Evolutionary conservation across 2,113 vertebrate genomes (phyloP), one percentile per base, ranked within the genome.

Genomic region (Pycnonotus jocosus): DNA sequence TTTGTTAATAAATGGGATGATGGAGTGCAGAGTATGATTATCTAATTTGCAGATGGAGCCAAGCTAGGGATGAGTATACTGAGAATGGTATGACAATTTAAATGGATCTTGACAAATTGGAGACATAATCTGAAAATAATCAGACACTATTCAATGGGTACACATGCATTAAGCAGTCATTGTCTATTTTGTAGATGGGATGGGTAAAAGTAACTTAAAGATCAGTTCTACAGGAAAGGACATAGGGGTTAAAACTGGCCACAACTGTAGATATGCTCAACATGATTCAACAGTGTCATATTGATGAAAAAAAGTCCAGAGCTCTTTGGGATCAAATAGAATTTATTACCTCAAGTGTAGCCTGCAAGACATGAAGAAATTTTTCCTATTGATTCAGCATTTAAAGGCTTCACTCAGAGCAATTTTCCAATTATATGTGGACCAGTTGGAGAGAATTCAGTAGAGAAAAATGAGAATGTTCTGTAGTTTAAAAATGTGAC

Each of bases 381-480:
- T 42, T 58, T 87, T 85, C 87, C 44, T 79, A 96, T 95, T 81
- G 93, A 91, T 92, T 87, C 69, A 89, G 22, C 69, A 92, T 87
- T 95, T 92, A 89, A 85, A 94, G 44, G 47, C 77, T 86, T 92
- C 78, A 81, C 56, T 92, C 47, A 58, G 47, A 92, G 51, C 28
- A 94, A 56, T 94, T 96, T 94, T 91, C 69, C 73, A 94, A 94
- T 96, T 95, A 91, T 37, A 74, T 35, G 40, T 87, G 56, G 84
- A 81, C 78, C 69, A 65, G 40, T 10, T 58, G 51, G 35, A 89
- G 11, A 74, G 33, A 89, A 79, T 71, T 81, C 84, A 87, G 78
- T 48, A 60, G 61, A 96, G 81, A 96, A 95, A 94, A 91, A 96
- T 91, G 65, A 81, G 87, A 89, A 85, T 71, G 57, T 91, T 89